Percentiles rank a stretch among this genome's conserved stretches.
phyloP scores from a whole-genome alignment of 1,140 invertebrate genomes.

The Hyles vespertilio region DNA sequence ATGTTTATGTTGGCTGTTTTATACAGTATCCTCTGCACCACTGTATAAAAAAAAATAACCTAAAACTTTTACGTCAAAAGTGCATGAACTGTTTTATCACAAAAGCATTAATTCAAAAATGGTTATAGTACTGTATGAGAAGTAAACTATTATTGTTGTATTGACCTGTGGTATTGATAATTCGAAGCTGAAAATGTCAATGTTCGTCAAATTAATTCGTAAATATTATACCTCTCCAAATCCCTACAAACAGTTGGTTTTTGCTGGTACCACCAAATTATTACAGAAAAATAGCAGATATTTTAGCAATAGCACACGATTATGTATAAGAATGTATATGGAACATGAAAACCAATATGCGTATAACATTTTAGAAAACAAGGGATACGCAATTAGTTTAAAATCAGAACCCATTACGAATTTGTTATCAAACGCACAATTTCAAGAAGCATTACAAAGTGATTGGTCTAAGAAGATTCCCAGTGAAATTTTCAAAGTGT shows the following conservation, averaged over 20 bases:
- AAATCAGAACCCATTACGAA: slow-evolving; percentile 16
- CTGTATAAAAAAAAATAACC: no score
- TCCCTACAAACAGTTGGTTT: slow-evolving; percentile 11
- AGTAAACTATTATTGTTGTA: no score
- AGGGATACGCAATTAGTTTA: slow-evolving; percentile 44
- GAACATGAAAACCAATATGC: slow-evolving; percentile 64
- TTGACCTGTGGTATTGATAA: no score
- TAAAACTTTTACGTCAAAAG: no score
- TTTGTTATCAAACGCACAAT: slow-evolving; percentile 27
- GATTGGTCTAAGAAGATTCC: slow-evolving; percentile 45
- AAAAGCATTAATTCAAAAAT: no score
- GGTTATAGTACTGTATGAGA: no score
- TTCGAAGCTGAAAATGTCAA: no score
- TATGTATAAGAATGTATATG: slow-evolving; percentile 46
- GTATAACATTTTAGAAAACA: slow-evolving; percentile 51
- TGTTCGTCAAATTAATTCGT: slow-evolving; percentile 13
- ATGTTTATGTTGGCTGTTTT: no score
- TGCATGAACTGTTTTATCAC: no score
- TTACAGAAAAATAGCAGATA: slow-evolving; percentile 17
- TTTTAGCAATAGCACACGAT: slow-evolving; percentile 25
- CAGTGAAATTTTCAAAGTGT: slow-evolving; percentile 48
- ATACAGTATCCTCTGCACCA: no score
- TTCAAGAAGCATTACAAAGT: slow-evolving; percentile 29
- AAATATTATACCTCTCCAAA: slow-evolving; percentile 17
- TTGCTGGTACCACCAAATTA: slow-evolving; percentile 9